A percentile compares a stretch with the other conserved stretches of the same genome.
These are phyloP conservation scores for Scotopteryx bipunctaria DNA, from an alignment of 2,888 invertebrate genomes.

Conservation along the genomic window DNA sequence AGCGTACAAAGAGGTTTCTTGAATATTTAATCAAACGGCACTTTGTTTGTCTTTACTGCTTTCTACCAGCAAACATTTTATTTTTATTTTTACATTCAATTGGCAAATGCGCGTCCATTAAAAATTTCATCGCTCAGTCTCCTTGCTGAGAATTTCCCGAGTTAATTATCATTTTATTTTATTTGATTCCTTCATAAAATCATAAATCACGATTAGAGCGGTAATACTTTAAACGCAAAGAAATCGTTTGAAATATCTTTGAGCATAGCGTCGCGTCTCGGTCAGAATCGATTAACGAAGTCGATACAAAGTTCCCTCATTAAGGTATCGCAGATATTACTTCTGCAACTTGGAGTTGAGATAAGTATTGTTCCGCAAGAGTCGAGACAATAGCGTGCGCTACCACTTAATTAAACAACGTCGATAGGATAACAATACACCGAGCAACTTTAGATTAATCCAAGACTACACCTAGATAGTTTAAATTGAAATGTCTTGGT, in stretches of 20 bases:
- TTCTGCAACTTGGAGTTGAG: constrained; percentile 75
- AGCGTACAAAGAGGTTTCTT: constrained; percentile 23
- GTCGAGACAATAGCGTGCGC: constrained; percentile 76
- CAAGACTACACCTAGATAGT: constrained; percentile 43
- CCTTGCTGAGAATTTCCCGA: constrained; percentile 45
- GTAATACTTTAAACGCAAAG: constrained; percentile 8
- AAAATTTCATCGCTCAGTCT: constrained; percentile 48
- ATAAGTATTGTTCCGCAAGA: constrained; percentile 80
- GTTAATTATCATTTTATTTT: constrained; percentile 44
- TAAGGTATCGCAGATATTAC: constrained; percentile 81
- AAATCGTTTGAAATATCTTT: constrained; percentile 18
- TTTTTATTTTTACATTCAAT: constrained; percentile 47
- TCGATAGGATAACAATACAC: constrained; percentile 60
- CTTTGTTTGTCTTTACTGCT: constrained; percentile 37
- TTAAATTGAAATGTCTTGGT: constrained; percentile 56
- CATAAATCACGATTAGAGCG: constrained; percentile 24
- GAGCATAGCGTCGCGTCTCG: constrained; percentile 52
- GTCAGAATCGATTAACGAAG: constrained; percentile 77
- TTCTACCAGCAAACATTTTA: constrained; percentile 51
- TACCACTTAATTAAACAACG: constrained; percentile 77
- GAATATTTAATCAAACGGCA: constrained; percentile 34
- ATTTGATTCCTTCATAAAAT: constrained; percentile 38
- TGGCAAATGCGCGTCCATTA: constrained; percentile 71
- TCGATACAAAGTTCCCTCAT: constrained; percentile 81
- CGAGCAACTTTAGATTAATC: constrained; percentile 63